Base-by-base conservation (phyloP, 2,113 vertebrate genomes). In the Calyptommatus sinebrachiatus region DNA sequence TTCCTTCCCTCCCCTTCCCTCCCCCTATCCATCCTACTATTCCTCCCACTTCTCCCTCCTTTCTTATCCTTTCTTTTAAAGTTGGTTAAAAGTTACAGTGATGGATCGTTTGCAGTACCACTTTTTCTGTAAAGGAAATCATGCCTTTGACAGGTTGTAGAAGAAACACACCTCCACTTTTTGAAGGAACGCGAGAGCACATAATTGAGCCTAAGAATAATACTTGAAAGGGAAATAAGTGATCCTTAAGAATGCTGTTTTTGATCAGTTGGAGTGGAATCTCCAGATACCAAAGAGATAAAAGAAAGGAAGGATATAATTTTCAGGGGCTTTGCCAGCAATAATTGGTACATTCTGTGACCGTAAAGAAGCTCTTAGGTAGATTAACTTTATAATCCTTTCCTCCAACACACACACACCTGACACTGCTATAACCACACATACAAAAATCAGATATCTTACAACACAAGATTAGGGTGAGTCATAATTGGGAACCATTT, bases 361-460 rank as follows among this genome's bases (percentile, higher is more conserved):
- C 74, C 62, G 60, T 79, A 81, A 78, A 87, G 77, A 18, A 8
- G 1, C 14, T 68, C 88, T 89, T 80, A 53, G 71, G 61, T 57
- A 46, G 84, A 84, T 91, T 86, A 82, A 79, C 46, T 84, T 76
- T 79, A 35, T 79, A 78, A 78, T 78, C 63, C 62, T 1, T 76
- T 10, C 86, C 86, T 88, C 80, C 35, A 84, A 85, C 77, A 61
- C 16, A 60, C 29, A 61, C 20, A 77, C 5, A 12, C 78, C 90
- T 90, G 88, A 71, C 65, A 63, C 82, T 77, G 76, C 78, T 82
- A 67, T 78, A 66, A 70, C 70, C 76, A 83, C 80, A 83, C 80
- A n/a, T 8, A 11, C 41, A 41, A 50, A 57, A 57, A 2, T 60
- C 16, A 63, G 80, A n/a, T 82, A 86, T 83, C 4, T 53, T 5